Conservation (phyloP, 2,113 vertebrate species). For the Microtus richardsoni region DNA sequence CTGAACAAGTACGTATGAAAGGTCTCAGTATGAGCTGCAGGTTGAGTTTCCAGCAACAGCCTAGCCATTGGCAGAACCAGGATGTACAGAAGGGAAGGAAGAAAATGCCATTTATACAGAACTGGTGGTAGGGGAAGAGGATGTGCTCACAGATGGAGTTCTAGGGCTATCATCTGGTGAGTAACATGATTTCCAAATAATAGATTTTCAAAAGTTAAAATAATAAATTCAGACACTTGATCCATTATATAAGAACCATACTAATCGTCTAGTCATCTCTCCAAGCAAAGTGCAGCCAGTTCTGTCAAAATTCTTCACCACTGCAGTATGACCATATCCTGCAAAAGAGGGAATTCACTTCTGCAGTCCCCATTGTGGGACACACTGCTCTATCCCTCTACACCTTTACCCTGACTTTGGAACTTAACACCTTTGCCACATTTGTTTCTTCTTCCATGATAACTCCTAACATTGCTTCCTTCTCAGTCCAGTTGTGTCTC, state of each 20-base stretch:
- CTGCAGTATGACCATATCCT: neutral
- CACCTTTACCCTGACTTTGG: neutral
- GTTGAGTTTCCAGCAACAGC: neutral
- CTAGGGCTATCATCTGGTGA: slow-evolving; percentile 3
- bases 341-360: neutral
- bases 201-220: neutral
- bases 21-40: neutral
- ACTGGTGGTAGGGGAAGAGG: neutral
- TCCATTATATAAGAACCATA: neutral
- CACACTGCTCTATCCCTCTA: neutral
- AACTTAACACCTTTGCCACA: neutral
- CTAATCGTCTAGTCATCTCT: neutral
- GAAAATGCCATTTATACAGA: neutral
- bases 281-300: neutral
- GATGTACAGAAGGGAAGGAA: neutral
- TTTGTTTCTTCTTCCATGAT: neutral
- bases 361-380: neutral
- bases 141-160: neutral
- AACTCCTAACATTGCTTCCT: neutral
- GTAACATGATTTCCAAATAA: neutral
- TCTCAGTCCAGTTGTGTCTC: neutral
- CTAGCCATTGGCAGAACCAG: neutral
- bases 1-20: neutral
- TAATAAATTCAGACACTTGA: neutral
- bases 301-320: neutral